Evolutionary conservation across 2,113 vertebrate species (phyloP).

Genomic region (Tupaia tana): DNA sequence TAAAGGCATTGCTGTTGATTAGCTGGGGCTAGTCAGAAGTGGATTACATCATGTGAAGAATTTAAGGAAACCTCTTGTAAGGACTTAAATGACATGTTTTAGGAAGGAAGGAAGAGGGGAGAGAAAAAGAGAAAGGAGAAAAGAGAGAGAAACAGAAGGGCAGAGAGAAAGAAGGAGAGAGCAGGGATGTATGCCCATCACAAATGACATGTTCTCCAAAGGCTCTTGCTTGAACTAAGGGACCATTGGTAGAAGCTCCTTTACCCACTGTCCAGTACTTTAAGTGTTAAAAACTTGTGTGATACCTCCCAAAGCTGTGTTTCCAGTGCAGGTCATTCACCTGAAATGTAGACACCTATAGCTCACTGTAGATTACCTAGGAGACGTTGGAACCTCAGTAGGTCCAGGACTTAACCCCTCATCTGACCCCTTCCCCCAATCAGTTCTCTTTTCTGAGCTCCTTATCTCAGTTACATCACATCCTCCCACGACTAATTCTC

Average conservation of each 20-base stretch:
- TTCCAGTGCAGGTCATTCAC: not conserved
- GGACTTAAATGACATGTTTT: not conserved
- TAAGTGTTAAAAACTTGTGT: not conserved
- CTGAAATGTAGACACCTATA: not conserved
- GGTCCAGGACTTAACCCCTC: not conserved
- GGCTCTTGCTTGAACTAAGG: not conserved
- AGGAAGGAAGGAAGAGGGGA: not conserved
- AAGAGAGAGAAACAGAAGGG: not conserved
- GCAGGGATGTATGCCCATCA: not conserved
- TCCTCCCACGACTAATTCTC: not conserved
- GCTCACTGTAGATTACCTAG: not conserved
- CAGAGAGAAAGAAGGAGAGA: not conserved
- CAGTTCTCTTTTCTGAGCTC: not conserved
- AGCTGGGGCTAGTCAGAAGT: not conserved
- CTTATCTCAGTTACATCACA: not conserved
- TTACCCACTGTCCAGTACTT: not conserved
- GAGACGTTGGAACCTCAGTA: not conserved
- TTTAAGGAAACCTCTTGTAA: not conserved
- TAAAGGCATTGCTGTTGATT: not conserved
- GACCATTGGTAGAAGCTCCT: not conserved
- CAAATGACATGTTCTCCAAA: not conserved
- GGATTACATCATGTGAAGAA: not conserved
- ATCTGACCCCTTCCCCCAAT: rapidly evolving
- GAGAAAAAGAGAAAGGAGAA: not conserved
- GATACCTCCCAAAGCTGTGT: not conserved